Evolutionary conservation across 2,888 invertebrate genomes (phyloP), one percentile per base, ranked within the genome.

Genomic region (Napeogenes sylphis): DNA sequence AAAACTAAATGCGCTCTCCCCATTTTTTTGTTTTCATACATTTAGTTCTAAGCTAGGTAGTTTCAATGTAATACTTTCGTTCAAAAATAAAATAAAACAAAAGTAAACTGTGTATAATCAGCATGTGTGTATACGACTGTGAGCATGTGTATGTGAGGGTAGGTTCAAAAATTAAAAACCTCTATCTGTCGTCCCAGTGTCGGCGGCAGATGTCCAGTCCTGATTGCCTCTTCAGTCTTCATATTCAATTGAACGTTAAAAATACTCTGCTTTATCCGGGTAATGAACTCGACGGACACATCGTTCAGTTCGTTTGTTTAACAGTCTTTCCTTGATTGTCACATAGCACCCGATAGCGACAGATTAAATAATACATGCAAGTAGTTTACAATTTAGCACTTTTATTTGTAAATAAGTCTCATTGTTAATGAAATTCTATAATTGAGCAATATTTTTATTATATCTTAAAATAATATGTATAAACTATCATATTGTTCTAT

Each of bases 211-310:
- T 80, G 79, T 74, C 79, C 80, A 71, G 77, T 79, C 80, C 79
- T 78, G 83, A 89, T 87, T 87, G 87, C 86, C 87, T 84, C 85
- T 83, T 85, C 83, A 35, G 35, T 35, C 35, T 35, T 35, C 35
- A 78, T 87, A 86, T 87, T 70, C 71, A 71, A 74, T 73, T 71
- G 68, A 71, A 85, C 85, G 81, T 84, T 81, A 81, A 85, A 87
- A 87, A 85, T 87, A 85, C 88, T 90, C 82, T 74, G 82, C 79
- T 84, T 89, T 89, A 87, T 89, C 79, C 82, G 77, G 77, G 81
- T 89, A 88, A 90, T 73, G 69, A 72, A 70, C 69, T 68, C 21
- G 21, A 21, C 21, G 21, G 21, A 21, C 21, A 21, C 65, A 59
- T 61, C 68, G 65, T 66, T 63, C 64, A 64, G n/a, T n/a, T n/a